phyloP scores from a whole-genome alignment of 2,888 invertebrate species.

The Drosophila paramelanica region DNA sequence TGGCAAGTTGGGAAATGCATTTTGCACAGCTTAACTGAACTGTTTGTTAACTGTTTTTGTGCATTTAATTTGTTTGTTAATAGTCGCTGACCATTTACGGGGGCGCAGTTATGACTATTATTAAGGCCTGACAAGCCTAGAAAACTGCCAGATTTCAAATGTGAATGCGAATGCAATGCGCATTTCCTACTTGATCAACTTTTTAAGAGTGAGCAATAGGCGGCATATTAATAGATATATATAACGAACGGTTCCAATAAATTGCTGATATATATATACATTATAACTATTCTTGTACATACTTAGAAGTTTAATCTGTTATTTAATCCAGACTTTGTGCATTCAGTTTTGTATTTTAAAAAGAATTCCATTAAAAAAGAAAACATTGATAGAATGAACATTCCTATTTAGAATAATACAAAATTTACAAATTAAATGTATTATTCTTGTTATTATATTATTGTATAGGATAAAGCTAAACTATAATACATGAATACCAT shows the following conservation, averaged over 20 bases:
- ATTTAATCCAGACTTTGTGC: no score
- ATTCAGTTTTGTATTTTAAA: no score
- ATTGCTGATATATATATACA: no score
- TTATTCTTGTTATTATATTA: no score
- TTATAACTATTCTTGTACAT: no score
- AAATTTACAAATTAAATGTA: no score
- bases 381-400: no score
- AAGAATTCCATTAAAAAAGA: no score
- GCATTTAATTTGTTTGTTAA: constrained; percentile 46
- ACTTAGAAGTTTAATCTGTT: no score
- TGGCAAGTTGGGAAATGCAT: constrained; percentile 66
- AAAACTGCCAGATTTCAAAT: constrained; percentile 47
- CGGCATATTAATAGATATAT: neutral
- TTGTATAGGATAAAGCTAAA: no score
- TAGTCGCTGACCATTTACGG: constrained; percentile 46
- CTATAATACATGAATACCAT: no score
- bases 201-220: neutral
- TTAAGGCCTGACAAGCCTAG: constrained; percentile 66
- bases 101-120: constrained; percentile 62
- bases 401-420: no score
- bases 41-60: constrained; percentile 50
- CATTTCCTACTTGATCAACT: constrained; percentile 55
- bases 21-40: constrained; percentile 37
- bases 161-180: constrained; percentile 8
- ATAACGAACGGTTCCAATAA: neutral